Conservation (phyloP, 1,140 invertebrate genomes). For the Brachionus koreanus region DNA sequence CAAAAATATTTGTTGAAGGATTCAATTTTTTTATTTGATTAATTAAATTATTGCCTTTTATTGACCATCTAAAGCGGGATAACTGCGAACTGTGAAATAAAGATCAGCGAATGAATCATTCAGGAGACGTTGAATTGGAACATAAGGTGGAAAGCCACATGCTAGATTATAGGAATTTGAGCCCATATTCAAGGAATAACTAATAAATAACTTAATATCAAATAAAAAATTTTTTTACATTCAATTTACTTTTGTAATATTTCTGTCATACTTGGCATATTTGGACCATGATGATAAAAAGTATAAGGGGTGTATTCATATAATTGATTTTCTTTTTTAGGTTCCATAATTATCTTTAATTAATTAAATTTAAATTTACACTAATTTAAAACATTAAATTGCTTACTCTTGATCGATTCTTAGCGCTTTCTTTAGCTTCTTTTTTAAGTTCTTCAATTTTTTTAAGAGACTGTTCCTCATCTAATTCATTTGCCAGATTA, state of each 20-base stretch:
- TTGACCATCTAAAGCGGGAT: not conserved
- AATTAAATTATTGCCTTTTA: not conserved
- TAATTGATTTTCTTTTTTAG: constrained; percentile 32
- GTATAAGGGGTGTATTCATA: not conserved
- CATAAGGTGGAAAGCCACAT: constrained; percentile 18
- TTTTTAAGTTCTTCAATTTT: constrained; percentile 42
- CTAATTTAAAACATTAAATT: not conserved
- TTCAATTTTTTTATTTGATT: too few species aligned
- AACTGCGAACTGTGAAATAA: not conserved
- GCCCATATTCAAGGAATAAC: not conserved
- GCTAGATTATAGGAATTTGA: not conserved
- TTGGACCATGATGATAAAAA: constrained; percentile 35
- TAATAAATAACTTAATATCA: too few species aligned
- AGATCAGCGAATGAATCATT: constrained; percentile 14
- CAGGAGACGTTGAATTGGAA: constrained; percentile 18
- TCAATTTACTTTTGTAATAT: constrained; percentile 9
- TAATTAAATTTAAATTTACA: not conserved
- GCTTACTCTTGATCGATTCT: constrained; percentile 20
- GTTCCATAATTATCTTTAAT: not conserved
- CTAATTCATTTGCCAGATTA: constrained; percentile 41
- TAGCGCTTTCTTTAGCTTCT: constrained; percentile 43
- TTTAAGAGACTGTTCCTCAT: constrained; percentile 31
- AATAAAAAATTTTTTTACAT: not conserved
- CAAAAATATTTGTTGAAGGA: too few species aligned
- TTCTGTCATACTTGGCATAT: constrained; percentile 12